phyloP scores from a whole-genome alignment of 2,113 vertebrate genomes.

The Macrotis lagotis region DNA sequence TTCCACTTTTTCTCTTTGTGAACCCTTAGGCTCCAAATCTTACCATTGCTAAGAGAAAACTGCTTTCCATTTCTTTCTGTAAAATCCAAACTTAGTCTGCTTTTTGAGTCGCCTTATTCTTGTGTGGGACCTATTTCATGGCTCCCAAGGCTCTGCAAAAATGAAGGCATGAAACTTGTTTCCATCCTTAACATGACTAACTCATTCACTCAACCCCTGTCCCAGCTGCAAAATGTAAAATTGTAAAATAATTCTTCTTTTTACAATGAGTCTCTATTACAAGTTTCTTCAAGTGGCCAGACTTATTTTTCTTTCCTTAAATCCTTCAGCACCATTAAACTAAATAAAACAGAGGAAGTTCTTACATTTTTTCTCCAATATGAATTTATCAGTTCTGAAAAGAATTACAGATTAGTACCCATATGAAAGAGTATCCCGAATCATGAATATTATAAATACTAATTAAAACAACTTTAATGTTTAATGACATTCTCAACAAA shows the following conservation, averaged over 20 bases:
- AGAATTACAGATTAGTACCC: neutral
- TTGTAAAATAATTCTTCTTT: neutral
- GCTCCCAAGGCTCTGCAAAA: neutral
- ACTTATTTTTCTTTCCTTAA: neutral
- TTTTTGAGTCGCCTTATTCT: neutral
- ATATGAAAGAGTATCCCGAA: neutral
- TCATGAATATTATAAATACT: neutral
- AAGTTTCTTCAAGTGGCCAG: neutral
- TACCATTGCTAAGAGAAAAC: neutral
- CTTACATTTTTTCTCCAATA: neutral
- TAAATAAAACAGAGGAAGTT: neutral
- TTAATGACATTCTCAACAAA: neutral
- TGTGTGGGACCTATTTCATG: neutral
- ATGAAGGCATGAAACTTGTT: neutral
- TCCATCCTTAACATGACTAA: neutral
- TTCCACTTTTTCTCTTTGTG: neutral
- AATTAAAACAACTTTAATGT: neutral
- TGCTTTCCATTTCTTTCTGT: neutral
- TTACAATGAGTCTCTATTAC: neutral
- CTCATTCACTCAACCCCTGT: neutral
- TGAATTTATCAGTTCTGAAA: neutral
- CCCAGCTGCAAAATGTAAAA: neutral
- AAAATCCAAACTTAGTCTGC: neutral
- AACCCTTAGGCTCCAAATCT: neutral
- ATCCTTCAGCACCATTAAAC: neutral